Evolutionary conservation across 2,888 invertebrate species (phyloP).

Genomic region (Ochropacha duplaris): DNA sequence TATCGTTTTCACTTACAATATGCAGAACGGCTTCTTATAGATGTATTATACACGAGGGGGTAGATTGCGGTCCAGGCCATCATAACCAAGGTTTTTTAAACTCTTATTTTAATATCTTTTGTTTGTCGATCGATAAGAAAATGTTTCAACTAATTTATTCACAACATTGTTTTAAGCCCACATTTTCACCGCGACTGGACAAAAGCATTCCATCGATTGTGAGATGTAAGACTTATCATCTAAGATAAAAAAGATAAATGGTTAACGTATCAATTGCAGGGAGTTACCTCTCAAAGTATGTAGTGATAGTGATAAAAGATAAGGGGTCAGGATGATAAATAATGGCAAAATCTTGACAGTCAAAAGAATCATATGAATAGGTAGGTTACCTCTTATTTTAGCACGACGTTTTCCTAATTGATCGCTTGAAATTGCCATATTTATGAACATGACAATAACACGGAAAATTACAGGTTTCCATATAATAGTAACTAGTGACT

Average conservation of each 20-base stretch:
- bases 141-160: neutral
- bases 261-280: neutral
- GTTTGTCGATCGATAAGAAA: neutral
- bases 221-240: constrained; percentile 7
- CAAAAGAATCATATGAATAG: neutral
- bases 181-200: neutral
- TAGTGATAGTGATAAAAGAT: constrained; percentile 5
- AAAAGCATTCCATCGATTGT: neutral
- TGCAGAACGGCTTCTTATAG: constrained; percentile 13
- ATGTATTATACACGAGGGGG: constrained; percentile 17
- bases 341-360: neutral
- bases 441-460: too few species aligned
- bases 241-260: neutral
- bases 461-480: too few species aligned
- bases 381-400: too few species aligned
- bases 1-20: constrained; percentile 19
- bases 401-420: neutral
- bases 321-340: neutral
- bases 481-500: too few species aligned
- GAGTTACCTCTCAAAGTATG: neutral
- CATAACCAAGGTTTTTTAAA: neutral
- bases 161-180: constrained; percentile 5
- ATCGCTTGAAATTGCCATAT: too few species aligned
- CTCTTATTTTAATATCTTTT: too few species aligned
- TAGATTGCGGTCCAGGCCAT: constrained; percentile 24